Evolutionary conservation across 2,113 vertebrate species (phyloP).

Genomic region (Rhinopomastus cyanomelas): DNA sequence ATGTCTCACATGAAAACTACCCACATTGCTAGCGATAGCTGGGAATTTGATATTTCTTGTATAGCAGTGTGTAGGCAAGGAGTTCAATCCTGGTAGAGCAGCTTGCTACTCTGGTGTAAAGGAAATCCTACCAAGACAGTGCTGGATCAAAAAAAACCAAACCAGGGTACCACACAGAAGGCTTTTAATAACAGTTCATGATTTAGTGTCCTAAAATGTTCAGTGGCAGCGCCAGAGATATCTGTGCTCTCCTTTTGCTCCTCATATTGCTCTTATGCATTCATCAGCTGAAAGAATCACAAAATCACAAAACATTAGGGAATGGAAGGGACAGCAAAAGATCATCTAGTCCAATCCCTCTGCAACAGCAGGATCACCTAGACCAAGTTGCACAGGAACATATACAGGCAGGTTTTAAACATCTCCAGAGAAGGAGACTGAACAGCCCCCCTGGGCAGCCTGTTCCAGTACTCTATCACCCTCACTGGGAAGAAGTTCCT

Average conservation of each 20-base stretch:
- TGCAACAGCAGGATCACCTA: too few species aligned
- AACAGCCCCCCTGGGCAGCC: too few species aligned
- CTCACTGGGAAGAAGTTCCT: too few species aligned
- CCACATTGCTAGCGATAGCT: neutral
- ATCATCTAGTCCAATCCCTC: too few species aligned
- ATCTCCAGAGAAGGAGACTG: too few species aligned
- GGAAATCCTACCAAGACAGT: neutral
- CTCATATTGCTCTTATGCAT: neutral
- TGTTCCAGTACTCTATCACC: too few species aligned
- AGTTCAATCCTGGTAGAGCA: neutral
- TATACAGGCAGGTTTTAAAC: too few species aligned
- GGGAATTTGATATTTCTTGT: neutral
- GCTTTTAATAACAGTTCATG: neutral
- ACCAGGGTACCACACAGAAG: neutral
- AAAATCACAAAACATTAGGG: too few species aligned
- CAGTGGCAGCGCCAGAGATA: neutral
- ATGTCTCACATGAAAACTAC: neutral
- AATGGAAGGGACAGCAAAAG: too few species aligned
- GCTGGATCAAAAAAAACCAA: neutral
- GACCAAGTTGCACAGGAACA: too few species aligned
- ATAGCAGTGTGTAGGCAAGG: neutral
- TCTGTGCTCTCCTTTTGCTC: neutral
- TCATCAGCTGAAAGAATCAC: neutral
- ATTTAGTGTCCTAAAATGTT: neutral
- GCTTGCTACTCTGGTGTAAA: neutral